Evolutionary conservation across 2,113 vertebrate genomes (phyloP).

Genomic region (Phaethornis superciliosus): DNA sequence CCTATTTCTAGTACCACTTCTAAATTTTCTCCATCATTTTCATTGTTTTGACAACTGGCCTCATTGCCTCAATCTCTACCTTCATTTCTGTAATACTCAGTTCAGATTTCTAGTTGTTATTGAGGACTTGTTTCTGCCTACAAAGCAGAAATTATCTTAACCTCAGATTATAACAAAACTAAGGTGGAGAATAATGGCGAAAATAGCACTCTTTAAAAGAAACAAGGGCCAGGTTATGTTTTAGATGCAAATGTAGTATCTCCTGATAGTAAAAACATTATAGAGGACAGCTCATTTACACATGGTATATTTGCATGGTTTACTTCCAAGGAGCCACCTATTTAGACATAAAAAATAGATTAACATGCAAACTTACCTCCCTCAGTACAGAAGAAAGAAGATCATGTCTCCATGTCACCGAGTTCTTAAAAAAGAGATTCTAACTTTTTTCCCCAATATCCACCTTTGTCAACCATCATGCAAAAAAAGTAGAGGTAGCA

Average conservation of each 20-base stretch:
- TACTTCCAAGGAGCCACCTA: background rate
- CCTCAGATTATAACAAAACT: background rate
- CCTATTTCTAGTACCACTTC: background rate
- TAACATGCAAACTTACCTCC: background rate
- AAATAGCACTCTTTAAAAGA: background rate
- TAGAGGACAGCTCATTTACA: background rate
- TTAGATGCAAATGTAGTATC: background rate
- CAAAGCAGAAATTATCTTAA: background rate
- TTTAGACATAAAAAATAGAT: background rate
- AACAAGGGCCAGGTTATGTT: background rate
- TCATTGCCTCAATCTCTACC: background rate
- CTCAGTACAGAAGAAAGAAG: background rate
- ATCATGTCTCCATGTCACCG: background rate
- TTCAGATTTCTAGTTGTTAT: background rate
- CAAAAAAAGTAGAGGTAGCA: background rate
- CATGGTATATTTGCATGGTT: background rate
- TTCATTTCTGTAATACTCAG: background rate
- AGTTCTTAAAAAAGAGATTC: background rate
- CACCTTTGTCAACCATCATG: background rate
- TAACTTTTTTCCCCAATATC: background rate
- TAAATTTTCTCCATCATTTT: background rate
- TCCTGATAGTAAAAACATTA: background rate
- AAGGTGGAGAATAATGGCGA: background rate
- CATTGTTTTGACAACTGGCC: too few relatives aligned
- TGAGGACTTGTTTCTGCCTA: background rate